These are phyloP conservation scores for Idaea aversata DNA, from an alignment of 2,888 invertebrate genomes.

Conservation along the genomic window DNA sequence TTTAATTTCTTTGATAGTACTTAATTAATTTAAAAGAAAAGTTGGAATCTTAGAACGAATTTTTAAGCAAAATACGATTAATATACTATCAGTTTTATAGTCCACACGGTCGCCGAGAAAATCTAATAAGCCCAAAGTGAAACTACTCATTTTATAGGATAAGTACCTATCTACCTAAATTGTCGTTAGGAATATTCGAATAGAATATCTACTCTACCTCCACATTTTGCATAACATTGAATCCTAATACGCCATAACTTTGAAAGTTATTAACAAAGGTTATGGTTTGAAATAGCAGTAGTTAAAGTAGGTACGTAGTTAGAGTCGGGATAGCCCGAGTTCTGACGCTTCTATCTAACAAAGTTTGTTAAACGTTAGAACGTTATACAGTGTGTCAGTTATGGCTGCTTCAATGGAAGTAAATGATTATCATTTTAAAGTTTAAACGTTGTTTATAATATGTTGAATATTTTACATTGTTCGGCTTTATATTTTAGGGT, in stretches of 20 bases:
- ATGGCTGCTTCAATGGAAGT: not conserved
- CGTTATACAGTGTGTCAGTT: constrained; percentile 1
- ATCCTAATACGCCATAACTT: constrained; percentile 1
- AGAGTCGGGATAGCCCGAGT: not conserved
- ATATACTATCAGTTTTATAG: not conserved
- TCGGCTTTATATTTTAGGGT: not conserved
- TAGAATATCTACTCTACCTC: not conserved
- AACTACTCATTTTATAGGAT: not conserved
- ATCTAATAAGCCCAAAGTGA: not conserved
- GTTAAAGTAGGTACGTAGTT: not conserved
- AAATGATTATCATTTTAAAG: constrained; percentile 1
- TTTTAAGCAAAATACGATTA: no score
- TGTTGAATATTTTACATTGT: not conserved
- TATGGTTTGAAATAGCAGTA: not conserved
- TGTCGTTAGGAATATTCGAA: constrained; percentile 1
- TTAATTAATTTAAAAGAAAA: no score
- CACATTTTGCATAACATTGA: not conserved
- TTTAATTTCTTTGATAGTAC: no score
- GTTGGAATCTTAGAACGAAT: no score
- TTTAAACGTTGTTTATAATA: not conserved
- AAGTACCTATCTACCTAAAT: not conserved
- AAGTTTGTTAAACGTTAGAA: not conserved
- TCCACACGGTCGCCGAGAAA: not conserved
- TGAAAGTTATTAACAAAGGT: not conserved
- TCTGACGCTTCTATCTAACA: not conserved